Conservation (phyloP, 2,113 vertebrate species). For the Shinisaurus crocodilurus region DNA sequence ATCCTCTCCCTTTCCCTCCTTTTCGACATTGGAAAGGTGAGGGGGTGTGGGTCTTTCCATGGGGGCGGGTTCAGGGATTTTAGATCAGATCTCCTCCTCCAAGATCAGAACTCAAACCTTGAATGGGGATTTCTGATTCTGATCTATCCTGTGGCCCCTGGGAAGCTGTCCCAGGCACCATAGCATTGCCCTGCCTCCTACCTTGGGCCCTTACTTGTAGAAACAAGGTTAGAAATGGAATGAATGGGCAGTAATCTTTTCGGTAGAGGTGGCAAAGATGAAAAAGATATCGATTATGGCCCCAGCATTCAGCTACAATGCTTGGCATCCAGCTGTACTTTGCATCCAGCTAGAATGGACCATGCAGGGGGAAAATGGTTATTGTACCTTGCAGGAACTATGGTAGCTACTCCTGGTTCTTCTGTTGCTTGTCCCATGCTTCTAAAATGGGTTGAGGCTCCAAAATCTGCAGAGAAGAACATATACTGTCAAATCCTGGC, state of each 20-base stretch:
- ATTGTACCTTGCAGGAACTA: constrained; percentile 4
- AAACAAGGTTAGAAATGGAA: background rate
- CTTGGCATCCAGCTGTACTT: background rate
- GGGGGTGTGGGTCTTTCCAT: too few species aligned
- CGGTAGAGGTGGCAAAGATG: background rate
- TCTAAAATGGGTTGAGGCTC: background rate
- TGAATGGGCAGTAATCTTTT: background rate
- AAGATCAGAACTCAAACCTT: too few species aligned
- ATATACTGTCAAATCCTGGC: background rate
- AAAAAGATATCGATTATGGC: background rate
- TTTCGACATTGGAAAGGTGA: too few species aligned
- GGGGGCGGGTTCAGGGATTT: too few species aligned
- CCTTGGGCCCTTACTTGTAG: background rate
- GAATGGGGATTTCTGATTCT: too few species aligned
- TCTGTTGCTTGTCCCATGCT: background rate
- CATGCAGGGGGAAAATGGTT: background rate
- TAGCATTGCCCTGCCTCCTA: too few species aligned
- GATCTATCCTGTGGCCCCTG: too few species aligned
- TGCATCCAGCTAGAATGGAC: background rate
- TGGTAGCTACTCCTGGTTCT: background rate
- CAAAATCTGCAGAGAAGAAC: background rate
- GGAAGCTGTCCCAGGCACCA: too few species aligned
- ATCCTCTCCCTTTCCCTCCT: too few species aligned
- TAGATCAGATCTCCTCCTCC: background rate
- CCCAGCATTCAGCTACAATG: background rate